Conservation (phyloP, 2,888 invertebrate species). For the Anorthoa munda region DNA sequence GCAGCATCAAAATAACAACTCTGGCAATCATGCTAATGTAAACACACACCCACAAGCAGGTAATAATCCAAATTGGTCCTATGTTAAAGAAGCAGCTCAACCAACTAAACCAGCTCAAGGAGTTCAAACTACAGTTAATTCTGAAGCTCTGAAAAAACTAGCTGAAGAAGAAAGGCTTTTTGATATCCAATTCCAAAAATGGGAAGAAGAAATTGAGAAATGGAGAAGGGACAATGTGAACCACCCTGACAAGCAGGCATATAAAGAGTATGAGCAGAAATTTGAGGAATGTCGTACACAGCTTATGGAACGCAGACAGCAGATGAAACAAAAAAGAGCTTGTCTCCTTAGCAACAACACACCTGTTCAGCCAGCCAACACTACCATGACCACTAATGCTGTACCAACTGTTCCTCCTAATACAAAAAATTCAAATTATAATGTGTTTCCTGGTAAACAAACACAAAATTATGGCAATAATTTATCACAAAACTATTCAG, state of each 20-base stretch:
- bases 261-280: constrained; percentile 96
- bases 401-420: constrained; percentile 66
- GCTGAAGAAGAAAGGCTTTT: constrained; percentile 95
- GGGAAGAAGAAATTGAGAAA: constrained; percentile 97
- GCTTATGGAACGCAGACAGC: constrained; percentile 94
- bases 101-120: constrained; percentile 52
- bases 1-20: constrained; percentile 60
- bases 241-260: constrained; percentile 97
- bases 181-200: constrained; percentile 96
- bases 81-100: constrained; percentile 67
- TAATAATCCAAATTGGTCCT: constrained; percentile 79
- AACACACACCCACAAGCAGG: constrained; percentile 69
- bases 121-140: constrained; percentile 71
- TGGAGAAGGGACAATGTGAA: constrained; percentile 98
- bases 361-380: constrained; percentile 65
- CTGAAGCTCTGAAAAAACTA: constrained; percentile 84
- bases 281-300: constrained; percentile 96
- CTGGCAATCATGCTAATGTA: constrained; percentile 65
- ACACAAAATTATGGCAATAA: constrained; percentile 66
- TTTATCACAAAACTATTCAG: constrained; percentile 58
- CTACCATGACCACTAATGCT: constrained; percentile 66
- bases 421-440: constrained; percentile 38
- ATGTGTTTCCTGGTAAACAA: constrained; percentile 40
- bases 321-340: constrained; percentile 93
- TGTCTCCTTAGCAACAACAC: constrained; percentile 72